These are phyloP conservation scores for Nannoperca australis DNA, from an alignment of 2,797 vertebrate species.

Conservation along the genomic window DNA sequence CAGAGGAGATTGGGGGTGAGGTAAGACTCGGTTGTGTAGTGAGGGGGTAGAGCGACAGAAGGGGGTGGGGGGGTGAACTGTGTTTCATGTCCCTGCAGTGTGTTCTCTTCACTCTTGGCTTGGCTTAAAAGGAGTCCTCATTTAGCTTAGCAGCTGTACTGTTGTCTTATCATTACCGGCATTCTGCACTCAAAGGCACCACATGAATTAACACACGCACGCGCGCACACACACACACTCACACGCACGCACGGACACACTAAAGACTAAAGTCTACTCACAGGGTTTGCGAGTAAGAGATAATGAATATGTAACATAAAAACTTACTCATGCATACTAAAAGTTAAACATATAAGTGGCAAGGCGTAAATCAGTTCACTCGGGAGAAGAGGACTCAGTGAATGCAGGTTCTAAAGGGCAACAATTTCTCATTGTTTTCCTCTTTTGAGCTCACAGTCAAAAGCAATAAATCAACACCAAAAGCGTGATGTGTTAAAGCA, in stretches of 20 bases:
- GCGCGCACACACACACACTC: too few relatives aligned
- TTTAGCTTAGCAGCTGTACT: conserved; percentile 75
- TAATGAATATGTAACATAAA: conserved; percentile 42
- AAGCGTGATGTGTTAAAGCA: neutral
- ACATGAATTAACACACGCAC: conserved; percentile 45
- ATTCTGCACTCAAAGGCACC: conserved; percentile 54
- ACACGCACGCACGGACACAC: too few relatives aligned
- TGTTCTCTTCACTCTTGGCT: conserved; percentile 74
- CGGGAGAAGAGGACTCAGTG: neutral
- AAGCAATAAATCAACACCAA: conserved; percentile 13
- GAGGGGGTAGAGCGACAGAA: conserved; percentile 27
- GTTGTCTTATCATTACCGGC: conserved; percentile 76
- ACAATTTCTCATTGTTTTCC: conserved; percentile 14
- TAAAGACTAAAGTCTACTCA: conserved; percentile 42
- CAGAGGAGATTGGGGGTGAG: conserved; percentile 58
- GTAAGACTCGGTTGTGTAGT: conserved; percentile 65
- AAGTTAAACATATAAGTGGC: conserved; percentile 7
- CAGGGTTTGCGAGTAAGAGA: conserved; percentile 36
- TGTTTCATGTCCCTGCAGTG: conserved; percentile 71
- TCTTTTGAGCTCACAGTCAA: conserved; percentile 9
- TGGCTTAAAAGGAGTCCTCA: conserved; percentile 74
- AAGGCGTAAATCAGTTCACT: conserved; percentile 2
- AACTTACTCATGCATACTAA: neutral
- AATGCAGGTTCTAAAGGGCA: neutral
- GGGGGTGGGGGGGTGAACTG: conserved; percentile 28